Evolutionary conservation across 1,140 invertebrate genomes (phyloP).

Genomic region (Leptinotarsa defecta): DNA sequence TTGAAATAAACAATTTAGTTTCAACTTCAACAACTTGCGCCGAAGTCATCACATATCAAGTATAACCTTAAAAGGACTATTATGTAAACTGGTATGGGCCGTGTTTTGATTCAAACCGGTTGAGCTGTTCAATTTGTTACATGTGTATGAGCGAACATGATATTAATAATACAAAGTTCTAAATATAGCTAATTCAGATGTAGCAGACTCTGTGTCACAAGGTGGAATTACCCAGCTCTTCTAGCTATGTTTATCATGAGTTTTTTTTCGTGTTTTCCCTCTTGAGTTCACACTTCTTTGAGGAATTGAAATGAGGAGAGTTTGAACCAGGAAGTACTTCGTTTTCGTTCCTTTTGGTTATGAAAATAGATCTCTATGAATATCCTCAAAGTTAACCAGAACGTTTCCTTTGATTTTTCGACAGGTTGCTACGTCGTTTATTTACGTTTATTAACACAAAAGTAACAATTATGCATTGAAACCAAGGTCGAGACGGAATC

Average conservation of each 20-base stretch:
- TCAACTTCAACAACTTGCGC: background rate
- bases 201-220: conserved; percentile 5
- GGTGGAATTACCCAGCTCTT: background rate
- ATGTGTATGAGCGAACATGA: conserved; percentile 2
- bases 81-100: conserved; percentile 23
- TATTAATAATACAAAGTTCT: conserved; percentile 3
- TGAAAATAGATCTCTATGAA: background rate
- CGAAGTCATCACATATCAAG: background rate
- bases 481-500: background rate
- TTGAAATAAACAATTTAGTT: background rate
- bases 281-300: background rate
- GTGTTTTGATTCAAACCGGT: conserved; percentile 15
- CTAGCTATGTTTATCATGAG: background rate
- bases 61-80: conserved; percentile 31
- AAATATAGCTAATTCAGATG: background rate
- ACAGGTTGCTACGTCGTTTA: background rate
- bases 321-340: background rate
- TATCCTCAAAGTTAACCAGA: background rate
- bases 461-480: background rate
- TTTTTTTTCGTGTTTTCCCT: background rate
- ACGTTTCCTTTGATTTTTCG: background rate
- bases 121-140: conserved; percentile 6
- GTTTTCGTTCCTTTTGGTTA: background rate
- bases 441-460: background rate
- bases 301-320: background rate